Evolutionary conservation across 2,888 invertebrate species (phyloP), one percentile per base, ranked within the genome.

Genomic region (Cyclophora albipunctata): DNA sequence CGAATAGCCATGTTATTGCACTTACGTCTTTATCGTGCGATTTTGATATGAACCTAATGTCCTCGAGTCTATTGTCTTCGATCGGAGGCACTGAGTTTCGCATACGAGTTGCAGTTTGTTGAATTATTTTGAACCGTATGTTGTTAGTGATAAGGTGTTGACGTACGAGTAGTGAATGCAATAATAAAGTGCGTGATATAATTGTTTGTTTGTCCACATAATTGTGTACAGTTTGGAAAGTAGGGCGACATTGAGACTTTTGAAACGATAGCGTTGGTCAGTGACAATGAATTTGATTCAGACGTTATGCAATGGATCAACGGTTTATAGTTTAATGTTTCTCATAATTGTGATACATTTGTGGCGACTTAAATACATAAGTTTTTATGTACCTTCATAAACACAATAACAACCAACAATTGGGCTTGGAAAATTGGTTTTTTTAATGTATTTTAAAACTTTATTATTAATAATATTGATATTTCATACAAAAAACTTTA

Each of bases 211-310:
- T 78, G 79, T 82, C 77, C 73, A 80, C 73, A 76, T 79, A 78
- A 78, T 81, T 76, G 75, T 71, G 69, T 66, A 73, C 74, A 53
- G 20, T 71, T 77, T 79, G 77, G 84, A 87, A 88, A 88, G 87
- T 87, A 71, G 87, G 84, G 75, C 86, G 81, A 73, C 86, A 85
- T 86, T 87, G 86, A 86, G 70, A 72, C 76, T 76, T 79, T 84
- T 84, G 84, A 84, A 84, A 71, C 69, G 74, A 71, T 78, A 73
- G 67, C 69, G 62, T 71, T 81, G 84, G 81, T 78, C 84, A 82
- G 79, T 84, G 86, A 80, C 84, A 85, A 81, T 79, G 78, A 80
- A 85, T 86, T 84, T 78, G 81, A 78, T 73, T 73, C 80, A 79
- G 74, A 66, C 53, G 53, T 81, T 81, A 75, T 71, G 77, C 73